phyloP scores from a whole-genome alignment of 2,797 vertebrate genomes.

The Gobionotothen gibberifrons region DNA sequence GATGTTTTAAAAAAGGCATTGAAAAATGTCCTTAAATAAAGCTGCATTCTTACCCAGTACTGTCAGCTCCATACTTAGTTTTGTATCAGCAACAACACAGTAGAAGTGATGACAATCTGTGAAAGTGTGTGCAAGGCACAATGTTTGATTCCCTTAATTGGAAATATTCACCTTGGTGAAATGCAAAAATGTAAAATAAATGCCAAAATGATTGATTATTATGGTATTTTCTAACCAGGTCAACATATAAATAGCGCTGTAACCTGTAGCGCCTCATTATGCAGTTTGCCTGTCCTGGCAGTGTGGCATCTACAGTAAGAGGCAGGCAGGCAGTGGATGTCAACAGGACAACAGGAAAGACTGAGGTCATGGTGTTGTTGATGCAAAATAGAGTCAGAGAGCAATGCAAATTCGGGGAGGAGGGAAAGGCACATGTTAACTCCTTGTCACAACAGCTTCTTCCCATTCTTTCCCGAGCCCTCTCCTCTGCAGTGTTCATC shows the following conservation, averaged over 20 bases:
- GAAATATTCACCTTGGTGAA: background rate
- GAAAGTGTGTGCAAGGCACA: background rate
- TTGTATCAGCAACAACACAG: background rate
- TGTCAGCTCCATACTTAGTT: background rate
- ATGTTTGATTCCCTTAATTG: background rate
- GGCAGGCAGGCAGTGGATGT: background rate
- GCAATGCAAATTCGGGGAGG: slow-evolving; percentile 10
- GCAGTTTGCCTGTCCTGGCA: background rate
- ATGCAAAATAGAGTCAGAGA: slow-evolving; percentile 14
- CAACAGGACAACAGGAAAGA: no score
- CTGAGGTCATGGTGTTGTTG: background rate
- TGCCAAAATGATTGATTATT: background rate
- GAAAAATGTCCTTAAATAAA: slow-evolving; percentile 4
- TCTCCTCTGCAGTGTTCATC: background rate
- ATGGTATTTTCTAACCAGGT: background rate
- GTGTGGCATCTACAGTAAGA: background rate
- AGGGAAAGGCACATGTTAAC: background rate
- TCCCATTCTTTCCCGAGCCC: background rate
- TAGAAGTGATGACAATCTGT: background rate
- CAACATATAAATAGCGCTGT: background rate
- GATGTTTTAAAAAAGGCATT: background rate
- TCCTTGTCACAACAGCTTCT: background rate
- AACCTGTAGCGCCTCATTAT: slow-evolving; percentile 10
- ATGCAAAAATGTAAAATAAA: background rate
- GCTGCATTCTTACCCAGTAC: no score